These are phyloP conservation scores for Charadrius vociferus DNA, from an alignment of 2,113 vertebrate species.

Conservation along the genomic window DNA sequence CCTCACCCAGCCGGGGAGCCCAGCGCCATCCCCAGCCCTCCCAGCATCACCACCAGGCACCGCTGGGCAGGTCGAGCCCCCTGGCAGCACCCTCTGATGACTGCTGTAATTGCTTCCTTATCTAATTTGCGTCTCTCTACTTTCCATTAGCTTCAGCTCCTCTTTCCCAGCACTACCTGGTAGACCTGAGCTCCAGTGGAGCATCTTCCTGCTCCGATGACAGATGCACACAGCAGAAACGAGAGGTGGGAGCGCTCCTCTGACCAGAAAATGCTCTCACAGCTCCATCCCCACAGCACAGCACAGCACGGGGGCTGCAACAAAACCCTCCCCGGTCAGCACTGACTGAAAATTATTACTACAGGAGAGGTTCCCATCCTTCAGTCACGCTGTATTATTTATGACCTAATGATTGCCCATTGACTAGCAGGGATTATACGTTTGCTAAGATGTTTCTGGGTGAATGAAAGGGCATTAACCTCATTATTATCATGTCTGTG, in stretches of 20 bases:
- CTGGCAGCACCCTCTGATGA: neutral
- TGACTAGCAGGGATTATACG: slow-evolving; percentile 26
- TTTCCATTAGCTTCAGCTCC: neutral
- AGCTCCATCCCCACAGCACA: neutral
- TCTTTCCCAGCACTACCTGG: neutral
- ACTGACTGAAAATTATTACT: neutral
- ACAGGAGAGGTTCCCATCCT: slow-evolving; percentile 4
- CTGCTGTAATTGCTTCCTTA: neutral
- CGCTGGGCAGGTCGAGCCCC: neutral
- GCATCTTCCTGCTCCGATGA: neutral
- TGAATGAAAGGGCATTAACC: slow-evolving; percentile 56
- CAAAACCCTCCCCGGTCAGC: neutral
- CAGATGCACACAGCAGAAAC: neutral
- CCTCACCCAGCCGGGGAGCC: neutral
- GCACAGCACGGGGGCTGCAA: neutral
- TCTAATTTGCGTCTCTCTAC: neutral
- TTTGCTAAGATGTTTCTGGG: slow-evolving; percentile 30
- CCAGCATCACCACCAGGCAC: neutral
- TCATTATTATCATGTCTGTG: neutral
- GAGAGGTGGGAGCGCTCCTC: neutral
- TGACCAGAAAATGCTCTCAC: neutral
- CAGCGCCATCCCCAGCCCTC: neutral
- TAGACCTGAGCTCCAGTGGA: neutral
- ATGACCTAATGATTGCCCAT: slow-evolving; percentile 48
- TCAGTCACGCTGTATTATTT: slow-evolving; percentile 20